These are phyloP conservation scores for Nesidiocoris tenuis DNA, from an alignment of 2,888 invertebrate genomes.

Conservation along the genomic window DNA sequence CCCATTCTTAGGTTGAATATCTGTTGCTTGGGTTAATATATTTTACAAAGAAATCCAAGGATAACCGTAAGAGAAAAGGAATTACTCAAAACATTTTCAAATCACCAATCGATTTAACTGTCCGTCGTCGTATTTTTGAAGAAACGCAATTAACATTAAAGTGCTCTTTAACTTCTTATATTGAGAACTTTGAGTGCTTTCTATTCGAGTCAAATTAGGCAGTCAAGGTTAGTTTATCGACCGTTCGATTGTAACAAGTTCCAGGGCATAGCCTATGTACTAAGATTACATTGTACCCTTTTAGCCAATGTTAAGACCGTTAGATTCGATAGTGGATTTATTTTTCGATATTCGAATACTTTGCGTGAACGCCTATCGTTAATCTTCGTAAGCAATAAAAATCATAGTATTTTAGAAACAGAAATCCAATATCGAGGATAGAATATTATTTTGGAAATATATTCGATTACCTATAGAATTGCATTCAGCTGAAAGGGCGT, in stretches of 20 bases:
- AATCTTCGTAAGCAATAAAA: constrained; percentile 30
- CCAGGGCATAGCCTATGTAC: not conserved
- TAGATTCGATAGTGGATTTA: constrained; percentile 19
- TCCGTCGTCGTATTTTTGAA: not conserved
- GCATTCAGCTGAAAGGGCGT: no score
- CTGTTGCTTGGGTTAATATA: no score
- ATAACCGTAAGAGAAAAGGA: no score
- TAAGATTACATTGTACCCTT: not conserved
- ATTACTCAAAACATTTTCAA: no score
- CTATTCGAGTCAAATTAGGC: not conserved
- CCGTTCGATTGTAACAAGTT: not conserved
- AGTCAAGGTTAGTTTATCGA: not conserved
- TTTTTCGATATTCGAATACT: constrained; percentile 21
- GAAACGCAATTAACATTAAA: not conserved
- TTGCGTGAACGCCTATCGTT: constrained; percentile 21
- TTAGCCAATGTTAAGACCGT: not conserved
- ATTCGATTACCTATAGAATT: no score
- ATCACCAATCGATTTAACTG: not conserved
- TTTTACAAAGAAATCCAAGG: no score
- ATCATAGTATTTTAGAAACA: constrained; percentile 17
- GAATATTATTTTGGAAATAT: not conserved
- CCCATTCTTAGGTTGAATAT: no score
- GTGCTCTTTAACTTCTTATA: not conserved
- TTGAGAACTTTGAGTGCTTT: not conserved
- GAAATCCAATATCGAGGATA: not conserved